Conservation (phyloP, 2,113 vertebrate species). For the Cyanoramphus novaezelandiae region DNA sequence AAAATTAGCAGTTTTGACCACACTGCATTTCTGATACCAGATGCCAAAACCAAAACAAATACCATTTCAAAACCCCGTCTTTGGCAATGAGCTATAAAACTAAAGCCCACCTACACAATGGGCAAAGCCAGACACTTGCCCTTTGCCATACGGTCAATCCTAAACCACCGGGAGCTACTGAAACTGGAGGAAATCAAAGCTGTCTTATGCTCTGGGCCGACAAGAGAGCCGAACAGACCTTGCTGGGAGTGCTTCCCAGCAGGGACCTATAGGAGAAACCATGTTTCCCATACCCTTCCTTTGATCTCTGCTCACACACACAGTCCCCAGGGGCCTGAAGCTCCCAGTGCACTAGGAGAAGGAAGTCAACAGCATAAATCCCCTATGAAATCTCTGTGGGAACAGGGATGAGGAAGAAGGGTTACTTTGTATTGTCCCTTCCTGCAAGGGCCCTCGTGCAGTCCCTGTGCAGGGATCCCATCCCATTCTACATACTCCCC, state of each 20-base stretch:
- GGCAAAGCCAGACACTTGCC: neutral
- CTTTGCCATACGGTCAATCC: neutral
- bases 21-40: neutral
- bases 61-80: neutral
- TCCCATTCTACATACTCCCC: neutral
- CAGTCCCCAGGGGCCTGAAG: neutral
- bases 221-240: neutral
- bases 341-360: neutral
- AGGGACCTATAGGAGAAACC: neutral
- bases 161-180: neutral
- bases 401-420: neutral
- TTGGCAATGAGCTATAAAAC: neutral
- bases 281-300: neutral
- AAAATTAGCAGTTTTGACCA: neutral
- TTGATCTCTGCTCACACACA: neutral
- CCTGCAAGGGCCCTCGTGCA: rapidly evolving
- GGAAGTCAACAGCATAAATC: neutral
- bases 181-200: neutral
- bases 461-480: neutral
- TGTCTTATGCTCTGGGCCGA: neutral
- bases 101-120: neutral
- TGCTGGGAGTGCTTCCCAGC: neutral
- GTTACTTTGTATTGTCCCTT: neutral
- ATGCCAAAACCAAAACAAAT: neutral
- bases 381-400: neutral